Conservation (phyloP, 2,888 invertebrate species). For the Leucophenga maculata region DNA sequence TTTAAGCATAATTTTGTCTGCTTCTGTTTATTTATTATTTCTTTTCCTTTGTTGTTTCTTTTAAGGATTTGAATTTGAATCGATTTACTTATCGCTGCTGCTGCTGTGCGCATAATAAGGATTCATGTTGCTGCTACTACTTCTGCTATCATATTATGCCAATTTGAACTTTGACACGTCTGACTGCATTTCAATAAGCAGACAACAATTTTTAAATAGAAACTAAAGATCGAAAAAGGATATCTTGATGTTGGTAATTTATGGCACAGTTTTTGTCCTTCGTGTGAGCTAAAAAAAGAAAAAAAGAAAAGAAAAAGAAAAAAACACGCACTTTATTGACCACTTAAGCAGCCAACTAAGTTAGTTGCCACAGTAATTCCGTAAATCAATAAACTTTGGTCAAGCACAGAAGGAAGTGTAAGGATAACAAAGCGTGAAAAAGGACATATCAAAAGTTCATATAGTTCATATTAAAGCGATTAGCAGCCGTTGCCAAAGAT, state of each 20-base stretch:
- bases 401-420: too few relatives aligned
- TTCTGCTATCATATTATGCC: background rate
- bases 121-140: too few relatives aligned
- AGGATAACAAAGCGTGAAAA: background rate
- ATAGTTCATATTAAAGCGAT: background rate
- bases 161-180: background rate
- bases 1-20: constrained; percentile 5
- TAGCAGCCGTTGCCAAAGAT: background rate
- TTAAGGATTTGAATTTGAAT: background rate
- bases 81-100: background rate
- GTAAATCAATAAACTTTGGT: background rate
- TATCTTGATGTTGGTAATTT: background rate
- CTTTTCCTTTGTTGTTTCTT: background rate
- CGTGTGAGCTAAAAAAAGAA: background rate
- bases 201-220: too few relatives aligned
- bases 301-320: too few relatives aligned
- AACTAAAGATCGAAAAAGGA: background rate
- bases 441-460: background rate
- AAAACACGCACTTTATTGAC: background rate
- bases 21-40: background rate
- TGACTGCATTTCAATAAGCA: too few relatives aligned
- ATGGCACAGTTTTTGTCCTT: background rate
- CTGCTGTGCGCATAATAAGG: too few relatives aligned
- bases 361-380: constrained; percentile 5
- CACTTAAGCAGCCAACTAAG: background rate